These are phyloP conservation scores for Leucoptera coffeella DNA, from an alignment of 2,888 invertebrate genomes.

Conservation along the genomic window DNA sequence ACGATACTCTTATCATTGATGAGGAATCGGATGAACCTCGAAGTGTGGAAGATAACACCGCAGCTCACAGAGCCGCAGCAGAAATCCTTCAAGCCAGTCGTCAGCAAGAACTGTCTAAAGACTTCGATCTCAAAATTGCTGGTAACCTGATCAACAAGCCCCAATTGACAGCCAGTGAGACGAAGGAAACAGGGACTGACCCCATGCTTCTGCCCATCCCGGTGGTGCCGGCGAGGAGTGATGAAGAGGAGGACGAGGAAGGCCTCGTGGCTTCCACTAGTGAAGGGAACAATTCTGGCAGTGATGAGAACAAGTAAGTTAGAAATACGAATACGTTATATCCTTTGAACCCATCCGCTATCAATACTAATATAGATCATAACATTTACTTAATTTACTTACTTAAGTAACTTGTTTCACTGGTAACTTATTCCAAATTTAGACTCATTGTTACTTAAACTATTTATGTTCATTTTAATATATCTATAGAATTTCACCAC, in stretches of 20 bases:
- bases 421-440: too few species aligned
- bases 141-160: constrained; percentile 54
- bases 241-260: constrained; percentile 70
- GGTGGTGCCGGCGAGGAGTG: constrained; percentile 41
- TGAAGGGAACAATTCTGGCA: constrained; percentile 77
- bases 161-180: constrained; percentile 16
- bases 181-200: constrained; percentile 37
- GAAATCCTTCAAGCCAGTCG: constrained; percentile 50
- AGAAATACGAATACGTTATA: too few species aligned
- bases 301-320: constrained; percentile 72
- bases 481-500: too few species aligned
- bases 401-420: too few species aligned
- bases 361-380: too few species aligned
- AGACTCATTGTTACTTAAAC: too few species aligned
- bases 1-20: constrained; percentile 63
- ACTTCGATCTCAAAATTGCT: constrained; percentile 48
- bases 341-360: too few species aligned
- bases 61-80: constrained; percentile 52
- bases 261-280: constrained; percentile 75
- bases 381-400: too few species aligned
- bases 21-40: constrained; percentile 43
- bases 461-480: too few species aligned
- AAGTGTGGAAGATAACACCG: constrained; percentile 21
- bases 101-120: constrained; percentile 38
- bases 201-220: constrained; percentile 63